Evolutionary conservation across 2,888 invertebrate species (phyloP).

Genomic region (Keiferia lycopersicella): DNA sequence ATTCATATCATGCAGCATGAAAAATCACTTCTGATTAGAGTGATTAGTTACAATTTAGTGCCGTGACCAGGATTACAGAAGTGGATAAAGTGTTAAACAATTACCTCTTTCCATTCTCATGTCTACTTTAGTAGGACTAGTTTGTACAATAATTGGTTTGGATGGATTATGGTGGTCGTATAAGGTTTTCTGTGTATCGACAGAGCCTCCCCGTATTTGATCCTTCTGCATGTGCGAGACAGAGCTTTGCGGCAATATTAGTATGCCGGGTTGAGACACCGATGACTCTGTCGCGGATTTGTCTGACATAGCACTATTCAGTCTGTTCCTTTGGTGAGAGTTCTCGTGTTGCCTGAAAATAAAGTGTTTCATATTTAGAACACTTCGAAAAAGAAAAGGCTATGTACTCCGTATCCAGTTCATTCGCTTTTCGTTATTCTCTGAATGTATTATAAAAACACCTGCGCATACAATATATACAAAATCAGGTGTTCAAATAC

Average conservation of each 20-base stretch:
- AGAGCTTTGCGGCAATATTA: conserved; percentile 68
- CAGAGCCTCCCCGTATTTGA: conserved; percentile 55
- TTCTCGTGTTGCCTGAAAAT: conserved; percentile 54
- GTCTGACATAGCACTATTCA: conserved; percentile 61
- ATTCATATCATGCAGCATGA: no score
- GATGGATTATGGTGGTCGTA: conserved; percentile 78
- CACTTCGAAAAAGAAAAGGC: neutral
- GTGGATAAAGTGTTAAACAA: neutral
- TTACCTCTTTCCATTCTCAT: conserved; percentile 69
- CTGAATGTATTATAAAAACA: conserved; percentile 9
- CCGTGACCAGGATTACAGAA: no score
- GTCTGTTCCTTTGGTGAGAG: conserved; percentile 55
- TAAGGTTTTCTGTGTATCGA: conserved; percentile 66
- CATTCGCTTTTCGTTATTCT: neutral
- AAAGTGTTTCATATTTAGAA: conserved; percentile 16
- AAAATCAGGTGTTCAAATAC: neutral
- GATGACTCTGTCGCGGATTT: conserved; percentile 62
- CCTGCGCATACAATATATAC: neutral
- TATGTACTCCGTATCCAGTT: neutral
- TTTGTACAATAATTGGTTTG: conserved; percentile 87
- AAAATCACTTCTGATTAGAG: no score
- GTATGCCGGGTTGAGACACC: conserved; percentile 63
- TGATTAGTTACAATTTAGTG: no score
- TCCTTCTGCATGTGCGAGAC: conserved; percentile 66
- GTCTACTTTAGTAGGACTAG: conserved; percentile 66